phyloP scores from a whole-genome alignment of 2,888 invertebrate species.

The Meandrusa payeni region DNA sequence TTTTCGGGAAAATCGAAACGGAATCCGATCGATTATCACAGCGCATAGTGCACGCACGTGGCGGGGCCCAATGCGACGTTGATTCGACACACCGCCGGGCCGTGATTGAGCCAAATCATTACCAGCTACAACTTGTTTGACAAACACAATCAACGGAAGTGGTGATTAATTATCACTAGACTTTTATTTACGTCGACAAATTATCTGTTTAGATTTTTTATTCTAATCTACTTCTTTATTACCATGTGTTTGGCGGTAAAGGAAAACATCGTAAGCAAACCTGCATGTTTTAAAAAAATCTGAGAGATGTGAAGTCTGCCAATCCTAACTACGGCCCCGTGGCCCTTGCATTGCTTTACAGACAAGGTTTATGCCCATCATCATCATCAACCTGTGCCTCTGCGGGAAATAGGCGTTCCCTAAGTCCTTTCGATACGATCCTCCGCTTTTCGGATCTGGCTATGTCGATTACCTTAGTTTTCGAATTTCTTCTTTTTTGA shows the following conservation, averaged over 20 bases:
- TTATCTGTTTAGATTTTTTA: constrained; percentile 1
- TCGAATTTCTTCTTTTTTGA: no score
- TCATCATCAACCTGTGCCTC: no score
- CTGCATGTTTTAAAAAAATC: no score
- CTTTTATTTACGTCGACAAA: constrained; percentile 12
- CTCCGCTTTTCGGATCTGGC: no score
- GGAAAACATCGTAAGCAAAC: no score
- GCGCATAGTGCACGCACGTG: constrained; percentile 77
- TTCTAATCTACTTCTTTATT: no score
- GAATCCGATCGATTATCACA: constrained; percentile 73
- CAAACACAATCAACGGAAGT: constrained; percentile 32
- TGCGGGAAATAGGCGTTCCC: no score
- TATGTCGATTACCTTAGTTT: no score
- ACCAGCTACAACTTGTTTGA: constrained; percentile 42
- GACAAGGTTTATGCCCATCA: no score
- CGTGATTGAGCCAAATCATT: constrained; percentile 26
- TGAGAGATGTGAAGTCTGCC: no score
- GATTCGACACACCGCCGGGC: constrained; percentile 56
- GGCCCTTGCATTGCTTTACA: neutral
- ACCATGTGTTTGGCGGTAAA: no score
- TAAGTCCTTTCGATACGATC: no score
- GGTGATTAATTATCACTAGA: constrained; percentile 32
- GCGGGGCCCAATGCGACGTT: constrained; percentile 41
- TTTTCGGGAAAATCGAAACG: constrained; percentile 56
- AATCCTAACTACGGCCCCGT: neutral